phyloP scores from a whole-genome alignment of 2,888 invertebrate genomes.

The Platycnemis pennipes region DNA sequence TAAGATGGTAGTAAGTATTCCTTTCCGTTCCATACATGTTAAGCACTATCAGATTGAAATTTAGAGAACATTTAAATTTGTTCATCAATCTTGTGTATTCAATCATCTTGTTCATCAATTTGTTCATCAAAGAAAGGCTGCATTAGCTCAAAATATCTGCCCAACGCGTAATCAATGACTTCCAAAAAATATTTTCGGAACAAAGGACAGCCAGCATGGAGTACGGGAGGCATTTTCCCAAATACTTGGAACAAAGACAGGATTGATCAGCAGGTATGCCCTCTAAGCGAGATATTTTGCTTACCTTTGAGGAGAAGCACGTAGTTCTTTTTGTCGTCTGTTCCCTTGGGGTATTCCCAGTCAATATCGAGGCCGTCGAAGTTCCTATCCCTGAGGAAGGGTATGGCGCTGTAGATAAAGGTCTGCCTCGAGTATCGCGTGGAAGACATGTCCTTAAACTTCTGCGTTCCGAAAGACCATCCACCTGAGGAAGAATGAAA shows the following conservation, averaged over 20 bases:
- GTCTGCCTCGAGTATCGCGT: slow-evolving; percentile 94
- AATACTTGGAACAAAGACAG: not conserved
- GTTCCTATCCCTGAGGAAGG: slow-evolving; percentile 91
- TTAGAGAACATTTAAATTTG: too few species aligned
- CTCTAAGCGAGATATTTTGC: slow-evolving; percentile 70
- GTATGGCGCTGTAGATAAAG: slow-evolving; percentile 96
- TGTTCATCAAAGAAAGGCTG: too few species aligned
- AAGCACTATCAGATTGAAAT: too few species aligned
- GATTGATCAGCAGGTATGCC: too few species aligned
- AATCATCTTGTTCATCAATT: too few species aligned
- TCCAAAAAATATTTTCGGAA: too few species aligned
- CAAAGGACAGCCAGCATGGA: not conserved
- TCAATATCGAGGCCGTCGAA: slow-evolving; percentile 95
- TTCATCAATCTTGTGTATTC: too few species aligned
- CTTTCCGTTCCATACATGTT: too few species aligned
- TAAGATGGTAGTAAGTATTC: too few species aligned
- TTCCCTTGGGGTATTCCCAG: slow-evolving; percentile 96
- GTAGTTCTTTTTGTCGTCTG: slow-evolving; percentile 95
- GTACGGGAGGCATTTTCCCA: not conserved
- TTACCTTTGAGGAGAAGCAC: slow-evolving; percentile 93
- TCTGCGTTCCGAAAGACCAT: slow-evolving; percentile 98
- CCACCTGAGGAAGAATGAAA: slow-evolving; percentile 85
- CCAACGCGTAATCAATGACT: too few species aligned
- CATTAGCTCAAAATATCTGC: too few species aligned
- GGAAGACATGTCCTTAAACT: slow-evolving; percentile 95